These are phyloP conservation scores for Elaphurus davidianus DNA, from an alignment of 2,113 vertebrate genomes.

Conservation along the genomic window DNA sequence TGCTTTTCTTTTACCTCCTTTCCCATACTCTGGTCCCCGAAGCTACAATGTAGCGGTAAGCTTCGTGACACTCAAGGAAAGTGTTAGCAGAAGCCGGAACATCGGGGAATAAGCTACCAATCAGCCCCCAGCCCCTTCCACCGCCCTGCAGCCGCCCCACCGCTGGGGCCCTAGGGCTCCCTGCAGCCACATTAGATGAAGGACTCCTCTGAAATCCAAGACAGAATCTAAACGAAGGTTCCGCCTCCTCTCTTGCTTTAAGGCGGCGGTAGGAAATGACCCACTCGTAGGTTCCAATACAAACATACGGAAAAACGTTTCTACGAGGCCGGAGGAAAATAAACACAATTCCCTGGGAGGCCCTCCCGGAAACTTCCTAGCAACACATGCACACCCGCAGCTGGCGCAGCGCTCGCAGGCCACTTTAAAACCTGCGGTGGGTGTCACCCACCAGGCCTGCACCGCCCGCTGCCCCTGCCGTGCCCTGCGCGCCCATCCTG, in stretches of 20 bases:
- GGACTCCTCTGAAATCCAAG: not conserved
- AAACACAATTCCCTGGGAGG: conserved; percentile 15
- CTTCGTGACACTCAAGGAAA: not conserved
- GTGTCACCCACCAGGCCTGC: not conserved
- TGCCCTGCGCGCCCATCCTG: not conserved
- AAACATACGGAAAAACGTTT: not conserved
- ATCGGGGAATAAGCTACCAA: conserved; percentile 21
- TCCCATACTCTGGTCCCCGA: not conserved
- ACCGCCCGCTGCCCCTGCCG: not conserved
- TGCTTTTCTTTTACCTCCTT: not conserved
- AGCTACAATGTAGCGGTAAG: not conserved
- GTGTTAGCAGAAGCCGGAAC: conserved; percentile 27
- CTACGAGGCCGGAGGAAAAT: not conserved
- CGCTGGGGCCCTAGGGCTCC: not conserved
- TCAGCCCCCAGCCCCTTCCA: not conserved
- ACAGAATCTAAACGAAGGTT: not conserved
- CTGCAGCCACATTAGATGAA: not conserved
- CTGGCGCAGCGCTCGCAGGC: not conserved
- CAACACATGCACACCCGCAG: not conserved
- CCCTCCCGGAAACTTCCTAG: not conserved
- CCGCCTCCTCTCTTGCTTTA: not conserved
- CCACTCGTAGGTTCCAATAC: not conserved
- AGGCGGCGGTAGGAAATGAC: not conserved
- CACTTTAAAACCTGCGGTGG: not conserved
- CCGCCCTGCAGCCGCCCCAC: not conserved